Evolutionary conservation across 2,888 invertebrate species (phyloP), one percentile per base, ranked within the genome.

Genomic region (Lithosia quadra): DNA sequence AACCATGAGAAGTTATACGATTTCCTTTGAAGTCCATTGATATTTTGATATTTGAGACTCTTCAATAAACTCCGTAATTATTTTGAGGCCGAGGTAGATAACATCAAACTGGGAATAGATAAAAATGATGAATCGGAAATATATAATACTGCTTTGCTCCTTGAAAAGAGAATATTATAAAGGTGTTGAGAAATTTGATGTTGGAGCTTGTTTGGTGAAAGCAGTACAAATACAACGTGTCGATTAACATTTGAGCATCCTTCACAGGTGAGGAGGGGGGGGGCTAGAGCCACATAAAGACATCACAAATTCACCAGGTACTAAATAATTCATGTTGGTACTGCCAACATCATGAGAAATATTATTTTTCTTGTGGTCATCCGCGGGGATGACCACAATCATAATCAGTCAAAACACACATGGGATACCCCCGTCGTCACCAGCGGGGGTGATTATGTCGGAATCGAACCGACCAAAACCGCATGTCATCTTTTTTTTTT

Each of bases 61-160:
- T 69, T 72, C 75, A 72, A 65, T 68, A 61, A 33, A 61, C 5
- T 22, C 22, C 55, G 65, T 69, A 77, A 80, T 80, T 80, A 80
- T 68, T 60, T 65, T 58, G 24, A 22, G 55, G 39, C 22, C 15
- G 39, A 66, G 34, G 18, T 53, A 36, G 18, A 49, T 49, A 49
- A 9, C n/a, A 49, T n/a, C 18, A 49, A 58, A 24, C 11, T 24
- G 22, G 8, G 13, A 36, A 55, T 55, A 66, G 36, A 55, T 21
- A 49, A 10, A 33, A 61, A 61, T 55, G 24, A 61, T 55, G 8
- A 65, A 36, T 61, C n/a, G 9, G 13, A 55, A 66, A 66, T 61
- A 61, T 61, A 61, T 66, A 66, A 55, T 56, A 60, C 7, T 59
- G 49, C 22, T 34, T 53, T 49, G 49, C n/a, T 49, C 49, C 8